Percentiles rank a stretch among this genome's conserved stretches.
phyloP scores from a whole-genome alignment of 2,113 vertebrate genomes.

The Ancistrus triradiatus region DNA sequence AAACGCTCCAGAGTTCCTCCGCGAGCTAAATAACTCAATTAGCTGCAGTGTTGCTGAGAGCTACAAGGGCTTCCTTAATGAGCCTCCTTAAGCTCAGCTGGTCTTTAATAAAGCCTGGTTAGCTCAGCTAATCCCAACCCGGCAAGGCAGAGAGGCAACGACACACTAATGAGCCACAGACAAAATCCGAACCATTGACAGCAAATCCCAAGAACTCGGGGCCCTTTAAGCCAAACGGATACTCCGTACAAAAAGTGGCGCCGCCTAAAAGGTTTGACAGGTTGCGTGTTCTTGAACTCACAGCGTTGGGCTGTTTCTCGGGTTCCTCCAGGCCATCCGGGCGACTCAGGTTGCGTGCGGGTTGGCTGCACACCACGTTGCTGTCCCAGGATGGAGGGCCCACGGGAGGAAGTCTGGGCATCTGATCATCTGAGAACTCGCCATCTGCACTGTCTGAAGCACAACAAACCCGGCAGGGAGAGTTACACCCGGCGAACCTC shows the following conservation, averaged over 20 bases:
- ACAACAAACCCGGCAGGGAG: not conserved
- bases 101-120: constrained; percentile 21
- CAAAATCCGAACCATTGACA: not conserved
- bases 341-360: constrained; percentile 86
- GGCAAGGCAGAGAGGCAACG: not conserved
- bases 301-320: constrained; percentile 70
- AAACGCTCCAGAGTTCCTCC: constrained; percentile 8
- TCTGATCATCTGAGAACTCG: constrained; percentile 86
- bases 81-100: not conserved
- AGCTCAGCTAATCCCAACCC: constrained; percentile 1
- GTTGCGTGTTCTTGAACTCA: constrained; percentile 42
- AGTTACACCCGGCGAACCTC: too few species aligned
- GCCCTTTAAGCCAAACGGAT: too few species aligned
- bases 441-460: constrained; percentile 83
- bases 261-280: not conserved
- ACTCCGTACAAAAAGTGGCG: too few species aligned
- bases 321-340: constrained; percentile 92
- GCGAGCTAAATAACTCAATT: constrained; percentile 21
- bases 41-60: not conserved
- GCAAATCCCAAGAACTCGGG: too few species aligned
- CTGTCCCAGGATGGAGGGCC: constrained; percentile 87
- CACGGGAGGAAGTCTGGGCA: constrained; percentile 83
- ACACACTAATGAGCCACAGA: not conserved
- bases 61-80: constrained; percentile 18
- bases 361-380: constrained; percentile 93